Percentiles rank a stretch among this genome's conserved stretches.
These are phyloP conservation scores for Aphis craccivora DNA, from an alignment of 1,140 invertebrate species.

Conservation along the genomic window DNA sequence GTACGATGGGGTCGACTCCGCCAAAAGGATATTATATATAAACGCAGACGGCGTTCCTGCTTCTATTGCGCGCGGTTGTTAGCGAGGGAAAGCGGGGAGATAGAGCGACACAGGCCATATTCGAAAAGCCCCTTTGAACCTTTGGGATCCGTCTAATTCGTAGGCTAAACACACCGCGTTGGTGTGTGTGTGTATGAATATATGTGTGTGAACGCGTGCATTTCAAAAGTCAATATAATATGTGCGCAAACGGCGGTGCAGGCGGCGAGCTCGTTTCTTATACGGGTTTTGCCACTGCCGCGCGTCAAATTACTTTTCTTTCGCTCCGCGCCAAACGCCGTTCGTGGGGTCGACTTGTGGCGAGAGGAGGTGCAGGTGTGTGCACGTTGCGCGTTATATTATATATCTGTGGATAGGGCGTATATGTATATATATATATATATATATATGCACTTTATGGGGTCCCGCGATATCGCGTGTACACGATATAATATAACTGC, in stretches of 20 bases:
- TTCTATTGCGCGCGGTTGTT: not conserved
- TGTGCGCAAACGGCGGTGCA: not conserved
- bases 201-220: not conserved
- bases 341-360: not conserved
- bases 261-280: not conserved
- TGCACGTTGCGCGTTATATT: not conserved
- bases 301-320: constrained; percentile 2
- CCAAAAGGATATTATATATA: not conserved
- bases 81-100: not conserved
- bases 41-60: not conserved
- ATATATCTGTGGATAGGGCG: not conserved
- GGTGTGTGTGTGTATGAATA: not conserved
- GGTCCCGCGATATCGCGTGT: not conserved
- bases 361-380: not conserved
- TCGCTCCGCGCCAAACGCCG: not conserved
- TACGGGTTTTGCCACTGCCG: not conserved
- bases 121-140: constrained; percentile 5
- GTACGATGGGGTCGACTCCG: not conserved
- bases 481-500: not conserved
- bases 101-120: not conserved
- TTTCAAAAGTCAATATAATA: constrained; percentile 19
- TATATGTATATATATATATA: not conserved
- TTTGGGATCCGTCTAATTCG: not conserved
- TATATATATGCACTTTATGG: not conserved
- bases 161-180: not conserved